These are phyloP conservation scores for Scortum barcoo DNA, from an alignment of 2,113 vertebrate species.

Conservation along the genomic window DNA sequence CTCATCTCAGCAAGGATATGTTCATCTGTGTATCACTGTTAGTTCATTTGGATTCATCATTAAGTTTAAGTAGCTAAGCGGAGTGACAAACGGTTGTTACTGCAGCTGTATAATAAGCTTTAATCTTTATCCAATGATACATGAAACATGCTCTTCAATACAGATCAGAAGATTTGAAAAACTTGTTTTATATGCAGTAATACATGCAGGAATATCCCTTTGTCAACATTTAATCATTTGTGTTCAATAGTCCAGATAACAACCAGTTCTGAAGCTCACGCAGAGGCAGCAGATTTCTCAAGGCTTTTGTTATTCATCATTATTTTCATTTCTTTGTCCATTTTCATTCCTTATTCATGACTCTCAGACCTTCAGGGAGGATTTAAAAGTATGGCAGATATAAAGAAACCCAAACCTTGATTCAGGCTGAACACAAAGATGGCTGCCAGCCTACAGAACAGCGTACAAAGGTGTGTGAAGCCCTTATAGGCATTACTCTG, in stretches of 20 bases:
- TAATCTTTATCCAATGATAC: no score
- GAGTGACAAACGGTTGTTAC: no score
- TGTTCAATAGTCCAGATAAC: no score
- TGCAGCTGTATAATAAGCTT: no score
- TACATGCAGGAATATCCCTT: no score
- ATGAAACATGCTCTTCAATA: no score
- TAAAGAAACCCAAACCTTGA: not conserved
- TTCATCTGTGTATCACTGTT: conserved; percentile 5
- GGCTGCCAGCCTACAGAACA: not conserved
- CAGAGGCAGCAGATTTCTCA: not conserved
- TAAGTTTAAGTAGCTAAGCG: no score
- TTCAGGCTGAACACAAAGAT: conserved; percentile 4
- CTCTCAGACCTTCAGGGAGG: not conserved
- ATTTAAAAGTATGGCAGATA: not conserved
- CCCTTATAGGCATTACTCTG: not conserved
- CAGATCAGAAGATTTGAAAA: no score
- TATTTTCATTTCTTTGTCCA: not conserved
- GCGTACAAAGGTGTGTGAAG: not conserved
- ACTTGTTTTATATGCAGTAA: no score
- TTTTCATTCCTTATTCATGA: no score
- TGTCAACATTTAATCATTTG: no score
- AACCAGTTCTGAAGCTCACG: not conserved
- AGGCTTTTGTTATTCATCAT: not conserved
- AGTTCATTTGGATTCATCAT: no score
- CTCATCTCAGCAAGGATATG: not conserved